Percentiles rank a stretch among this genome's conserved stretches.
Conservation (phyloP, 2,797 vertebrate species). For the Hoplostethus mediterraneus region DNA sequence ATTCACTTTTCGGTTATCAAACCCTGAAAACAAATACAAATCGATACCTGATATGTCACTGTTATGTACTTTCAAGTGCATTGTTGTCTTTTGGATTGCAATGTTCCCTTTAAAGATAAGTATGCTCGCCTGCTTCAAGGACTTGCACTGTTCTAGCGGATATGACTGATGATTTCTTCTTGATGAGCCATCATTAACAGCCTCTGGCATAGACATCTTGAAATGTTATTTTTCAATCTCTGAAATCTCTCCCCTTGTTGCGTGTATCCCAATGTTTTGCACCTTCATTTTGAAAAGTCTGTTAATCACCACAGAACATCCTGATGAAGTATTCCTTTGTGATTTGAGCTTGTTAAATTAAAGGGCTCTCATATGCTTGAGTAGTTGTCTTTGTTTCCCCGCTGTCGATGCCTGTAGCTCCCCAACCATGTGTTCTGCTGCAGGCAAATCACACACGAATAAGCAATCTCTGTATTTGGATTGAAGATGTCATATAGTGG, state of each 20-base stretch:
- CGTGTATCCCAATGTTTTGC: conserved; percentile 8
- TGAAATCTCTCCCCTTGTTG: conserved; percentile 13
- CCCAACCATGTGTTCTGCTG: background rate
- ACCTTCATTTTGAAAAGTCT: conserved; percentile 17
- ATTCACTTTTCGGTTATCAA: background rate
- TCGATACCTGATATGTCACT: background rate
- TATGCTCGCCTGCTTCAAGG: background rate
- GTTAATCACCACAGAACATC: conserved; percentile 15
- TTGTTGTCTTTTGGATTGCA: conserved; percentile 15
- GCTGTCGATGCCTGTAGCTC: no score
- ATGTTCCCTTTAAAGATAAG: conserved; percentile 27
- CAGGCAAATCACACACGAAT: conserved; percentile 4
- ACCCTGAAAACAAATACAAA: background rate
- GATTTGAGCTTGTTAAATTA: conserved; percentile 45
- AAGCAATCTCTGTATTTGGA: conserved; percentile 10
- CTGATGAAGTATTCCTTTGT: conserved; percentile 14
- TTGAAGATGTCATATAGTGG: conserved; percentile 15
- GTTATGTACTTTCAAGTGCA: background rate
- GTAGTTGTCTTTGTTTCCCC: background rate
- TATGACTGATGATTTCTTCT: conserved; percentile 5
- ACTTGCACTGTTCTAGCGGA: no score
- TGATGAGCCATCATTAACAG: conserved; percentile 17
- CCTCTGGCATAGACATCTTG: conserved; percentile 3
- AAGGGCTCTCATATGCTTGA: conserved; percentile 20
- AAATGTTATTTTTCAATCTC: conserved; percentile 8